phyloP scores from a whole-genome alignment of 2,888 invertebrate genomes.

The Brachypterus glaber region DNA sequence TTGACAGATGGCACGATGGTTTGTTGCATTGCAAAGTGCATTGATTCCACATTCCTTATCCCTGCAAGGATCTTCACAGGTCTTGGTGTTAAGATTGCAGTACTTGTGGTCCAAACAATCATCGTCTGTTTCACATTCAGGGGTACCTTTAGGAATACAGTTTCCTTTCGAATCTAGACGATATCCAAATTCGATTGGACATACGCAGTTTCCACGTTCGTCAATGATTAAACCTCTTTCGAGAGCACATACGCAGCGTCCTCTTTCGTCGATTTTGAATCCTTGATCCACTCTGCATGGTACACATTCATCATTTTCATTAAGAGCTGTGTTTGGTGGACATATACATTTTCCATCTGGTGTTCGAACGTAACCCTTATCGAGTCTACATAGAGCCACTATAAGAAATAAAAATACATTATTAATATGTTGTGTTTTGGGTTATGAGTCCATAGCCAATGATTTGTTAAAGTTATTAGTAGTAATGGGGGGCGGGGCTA shows the following conservation, averaged over 20 bases:
- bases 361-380: slow-evolving; percentile 58
- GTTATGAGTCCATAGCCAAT: too few species aligned
- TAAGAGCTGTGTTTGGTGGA: slow-evolving; percentile 65
- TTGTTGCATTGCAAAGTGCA: slow-evolving; percentile 67
- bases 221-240: slow-evolving; percentile 70
- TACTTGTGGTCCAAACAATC: slow-evolving; percentile 70
- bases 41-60: slow-evolving; percentile 64
- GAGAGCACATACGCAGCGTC: slow-evolving; percentile 73
- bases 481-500: too few species aligned
- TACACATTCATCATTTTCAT: slow-evolving; percentile 67
- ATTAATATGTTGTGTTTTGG: too few species aligned
- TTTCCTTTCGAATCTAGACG: slow-evolving; percentile 50
- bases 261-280: slow-evolving; percentile 63
- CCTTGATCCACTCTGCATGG: slow-evolving; percentile 65
- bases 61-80: slow-evolving; percentile 72
- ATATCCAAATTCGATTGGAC: slow-evolving; percentile 60
- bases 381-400: slow-evolving; percentile 54
- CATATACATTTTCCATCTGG: slow-evolving; percentile 63
- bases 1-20: slow-evolving; percentile 67
- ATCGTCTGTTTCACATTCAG: slow-evolving; percentile 57
- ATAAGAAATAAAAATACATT: slow-evolving; percentile 30
- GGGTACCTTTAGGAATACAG: slow-evolving; percentile 46
- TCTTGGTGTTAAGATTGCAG: slow-evolving; percentile 59
- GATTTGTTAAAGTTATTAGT: too few species aligned
- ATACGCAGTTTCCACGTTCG: slow-evolving; percentile 66